Percentiles rank a stretch among this genome's conserved stretches.
These are phyloP conservation scores for Oeneis ivallda DNA, from an alignment of 2,888 invertebrate species.

Conservation along the genomic window DNA sequence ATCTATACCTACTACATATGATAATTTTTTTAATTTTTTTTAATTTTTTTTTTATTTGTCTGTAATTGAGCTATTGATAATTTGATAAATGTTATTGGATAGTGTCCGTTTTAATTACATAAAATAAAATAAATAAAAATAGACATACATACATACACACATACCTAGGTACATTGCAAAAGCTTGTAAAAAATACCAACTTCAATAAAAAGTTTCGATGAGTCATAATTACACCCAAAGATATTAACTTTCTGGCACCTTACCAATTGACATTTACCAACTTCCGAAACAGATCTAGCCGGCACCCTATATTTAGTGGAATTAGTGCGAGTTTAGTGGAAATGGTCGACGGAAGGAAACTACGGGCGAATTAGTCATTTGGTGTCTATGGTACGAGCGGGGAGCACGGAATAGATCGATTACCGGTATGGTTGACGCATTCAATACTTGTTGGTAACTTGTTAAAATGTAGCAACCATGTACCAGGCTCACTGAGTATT, in stretches of 20 bases:
- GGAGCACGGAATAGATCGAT: slow-evolving; percentile 45
- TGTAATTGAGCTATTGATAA: no score
- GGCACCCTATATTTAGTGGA: slow-evolving; percentile 42
- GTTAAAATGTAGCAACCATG: no score
- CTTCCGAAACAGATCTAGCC: slow-evolving; percentile 28
- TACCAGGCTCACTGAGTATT: no score
- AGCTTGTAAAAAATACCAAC: background rate
- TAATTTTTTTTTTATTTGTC: no score
- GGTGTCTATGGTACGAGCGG: slow-evolving; percentile 34
- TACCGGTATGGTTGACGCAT: slow-evolving; percentile 46
- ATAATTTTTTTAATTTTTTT: no score
- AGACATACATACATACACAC: no score
- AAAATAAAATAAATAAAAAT: no score
- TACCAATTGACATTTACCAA: slow-evolving; percentile 31
- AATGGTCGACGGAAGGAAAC: slow-evolving; percentile 26
- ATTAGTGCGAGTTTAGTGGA: slow-evolving; percentile 34
- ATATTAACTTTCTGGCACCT: slow-evolving; percentile 17
- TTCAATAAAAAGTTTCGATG: background rate
- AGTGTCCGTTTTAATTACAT: no score
- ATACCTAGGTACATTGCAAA: no score
- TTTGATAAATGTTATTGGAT: no score
- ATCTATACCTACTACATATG: no score
- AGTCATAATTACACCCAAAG: background rate
- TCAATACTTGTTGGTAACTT: slow-evolving; percentile 40
- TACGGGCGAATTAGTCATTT: slow-evolving; percentile 36